Conservation (phyloP, 1,140 invertebrate species). For the Phenacoccus solenopsis region DNA sequence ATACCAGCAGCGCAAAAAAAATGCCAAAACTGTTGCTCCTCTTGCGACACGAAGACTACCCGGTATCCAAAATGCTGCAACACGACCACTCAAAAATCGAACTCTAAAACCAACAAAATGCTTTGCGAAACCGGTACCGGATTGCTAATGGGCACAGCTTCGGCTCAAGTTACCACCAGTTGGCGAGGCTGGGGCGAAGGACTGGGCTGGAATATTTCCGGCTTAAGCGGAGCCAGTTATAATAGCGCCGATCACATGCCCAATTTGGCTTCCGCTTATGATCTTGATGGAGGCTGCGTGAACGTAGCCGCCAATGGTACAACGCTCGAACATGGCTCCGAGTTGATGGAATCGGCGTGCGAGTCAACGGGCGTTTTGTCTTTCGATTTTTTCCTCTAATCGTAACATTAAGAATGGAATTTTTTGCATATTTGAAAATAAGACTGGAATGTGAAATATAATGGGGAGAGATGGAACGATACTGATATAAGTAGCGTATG, state of each 20-base stretch:
- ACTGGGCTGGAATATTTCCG: background rate
- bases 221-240: background rate
- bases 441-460: no score
- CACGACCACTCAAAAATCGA: background rate
- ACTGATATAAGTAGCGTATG: no score
- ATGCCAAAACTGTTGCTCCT: slow-evolving; percentile 11
- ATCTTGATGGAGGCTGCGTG: slow-evolving; percentile 11
- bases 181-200: slow-evolving; percentile 13
- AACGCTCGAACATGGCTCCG: background rate
- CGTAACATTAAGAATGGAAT: no score
- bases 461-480: no score
- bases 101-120: background rate
- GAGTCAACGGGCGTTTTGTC: background rate
- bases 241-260: slow-evolving; percentile 8
- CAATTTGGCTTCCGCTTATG: background rate
- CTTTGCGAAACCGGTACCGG: background rate
- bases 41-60: slow-evolving; percentile 3
- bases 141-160: background rate
- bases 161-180: background rate
- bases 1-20: slow-evolving; percentile 18
- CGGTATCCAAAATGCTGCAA: background rate
- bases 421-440: no score
- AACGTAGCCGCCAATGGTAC: slow-evolving; percentile 18
- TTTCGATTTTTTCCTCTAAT: slow-evolving; percentile 5
- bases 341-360: background rate